phyloP scores from a whole-genome alignment of 2,888 invertebrate genomes.

The Stenodera caucasica region DNA sequence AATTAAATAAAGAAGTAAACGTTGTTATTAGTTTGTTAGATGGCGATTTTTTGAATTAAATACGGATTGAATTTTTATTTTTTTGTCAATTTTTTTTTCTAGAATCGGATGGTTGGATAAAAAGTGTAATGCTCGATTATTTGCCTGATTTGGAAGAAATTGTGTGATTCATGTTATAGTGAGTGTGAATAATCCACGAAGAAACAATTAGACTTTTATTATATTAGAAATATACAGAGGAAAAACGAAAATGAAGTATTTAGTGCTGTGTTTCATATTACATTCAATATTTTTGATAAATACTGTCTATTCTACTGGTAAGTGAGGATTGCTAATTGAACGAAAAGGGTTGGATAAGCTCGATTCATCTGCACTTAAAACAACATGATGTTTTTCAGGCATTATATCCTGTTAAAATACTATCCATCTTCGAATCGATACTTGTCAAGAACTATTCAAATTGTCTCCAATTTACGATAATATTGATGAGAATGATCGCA shows the following conservation, averaged over 20 bases:
- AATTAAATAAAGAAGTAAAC: too few species aligned
- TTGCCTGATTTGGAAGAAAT: conserved; percentile 3
- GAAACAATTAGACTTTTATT: not conserved
- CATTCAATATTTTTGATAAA: conserved; percentile 47
- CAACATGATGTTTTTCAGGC: not conserved
- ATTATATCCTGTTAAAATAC: not conserved
- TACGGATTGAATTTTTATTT: too few species aligned
- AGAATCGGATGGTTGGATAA: not conserved
- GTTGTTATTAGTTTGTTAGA: too few species aligned
- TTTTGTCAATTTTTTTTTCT: not conserved
- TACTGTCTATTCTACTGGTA: conserved; percentile 43
- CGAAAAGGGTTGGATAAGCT: too few species aligned
- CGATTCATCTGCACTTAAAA: too few species aligned
- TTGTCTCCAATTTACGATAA: not conserved
- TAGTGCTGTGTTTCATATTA: conserved; percentile 47
- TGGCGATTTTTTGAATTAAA: too few species aligned
- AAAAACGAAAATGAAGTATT: conserved; percentile 43
- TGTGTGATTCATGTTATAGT: conserved; percentile 37
- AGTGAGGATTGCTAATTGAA: conserved; percentile 20
- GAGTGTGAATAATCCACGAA: not conserved
- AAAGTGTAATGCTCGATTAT: conserved; percentile 1
- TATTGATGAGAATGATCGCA: not conserved
- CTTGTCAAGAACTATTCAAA: not conserved
- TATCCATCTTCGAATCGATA: not conserved
- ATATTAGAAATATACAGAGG: not conserved